Conservation (phyloP, 2,797 vertebrate species). For the Chrysocyon brachyurus region DNA sequence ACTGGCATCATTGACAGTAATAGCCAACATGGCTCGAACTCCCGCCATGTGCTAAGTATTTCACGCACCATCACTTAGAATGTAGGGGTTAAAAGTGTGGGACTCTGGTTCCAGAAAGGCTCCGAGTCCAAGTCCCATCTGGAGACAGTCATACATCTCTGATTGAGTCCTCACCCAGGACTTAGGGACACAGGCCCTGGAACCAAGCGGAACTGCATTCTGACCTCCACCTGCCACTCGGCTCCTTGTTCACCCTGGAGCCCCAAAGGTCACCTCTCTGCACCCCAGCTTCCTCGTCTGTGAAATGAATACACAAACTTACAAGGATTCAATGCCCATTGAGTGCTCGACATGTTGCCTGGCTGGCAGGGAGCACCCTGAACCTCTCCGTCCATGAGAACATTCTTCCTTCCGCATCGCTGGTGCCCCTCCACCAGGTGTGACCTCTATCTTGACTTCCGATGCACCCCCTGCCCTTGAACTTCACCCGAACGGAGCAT, state of each 20-base stretch:
- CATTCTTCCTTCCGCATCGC: accelerated
- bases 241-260: not conserved
- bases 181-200: not conserved
- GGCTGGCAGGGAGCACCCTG: not conserved
- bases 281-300: not conserved
- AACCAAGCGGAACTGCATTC: not conserved
- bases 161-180: not conserved
- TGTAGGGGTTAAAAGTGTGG: accelerated
- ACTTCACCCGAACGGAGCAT: accelerated
- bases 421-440: not conserved
- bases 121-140: not conserved
- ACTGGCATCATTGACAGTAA: no score
- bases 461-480: not conserved
- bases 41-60: not conserved
- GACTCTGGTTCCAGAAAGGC: not conserved
- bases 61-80: not conserved
- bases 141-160: not conserved
- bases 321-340: accelerated
- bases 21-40: no score
- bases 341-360: accelerated
- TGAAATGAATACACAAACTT: not conserved
- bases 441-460: not conserved
- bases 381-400: accelerated
- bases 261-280: not conserved
- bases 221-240: not conserved